Evolutionary conservation across 2,113 vertebrate species (phyloP).

Genomic region (Tachuris rubrigastra): DNA sequence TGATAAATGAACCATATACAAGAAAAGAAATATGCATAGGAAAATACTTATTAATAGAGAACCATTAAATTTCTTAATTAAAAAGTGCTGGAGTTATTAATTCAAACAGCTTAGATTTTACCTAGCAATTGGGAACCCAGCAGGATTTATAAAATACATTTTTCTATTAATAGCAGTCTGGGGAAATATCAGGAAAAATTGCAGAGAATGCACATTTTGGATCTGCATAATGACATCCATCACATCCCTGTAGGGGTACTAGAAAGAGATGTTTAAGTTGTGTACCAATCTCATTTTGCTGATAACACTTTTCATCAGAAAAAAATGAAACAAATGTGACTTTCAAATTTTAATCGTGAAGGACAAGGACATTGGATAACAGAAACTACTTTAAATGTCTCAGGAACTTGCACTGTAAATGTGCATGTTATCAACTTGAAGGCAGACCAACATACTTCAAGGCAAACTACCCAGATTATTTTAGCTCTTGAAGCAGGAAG

Average conservation of each 20-base stretch:
- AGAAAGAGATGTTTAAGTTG: conserved; percentile 39
- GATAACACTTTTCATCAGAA: conserved; percentile 54
- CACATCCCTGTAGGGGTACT: conserved; percentile 31
- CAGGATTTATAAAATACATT: conserved; percentile 11
- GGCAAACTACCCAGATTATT: conserved; percentile 31
- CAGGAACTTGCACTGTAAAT: not conserved
- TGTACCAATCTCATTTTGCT: conserved; percentile 54
- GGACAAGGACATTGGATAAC: conserved; percentile 51
- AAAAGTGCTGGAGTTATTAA: conserved; percentile 15
- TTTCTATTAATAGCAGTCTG: conserved; percentile 34
- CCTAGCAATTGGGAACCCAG: not conserved
- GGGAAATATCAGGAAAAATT: conserved; percentile 15
- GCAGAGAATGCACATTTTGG: conserved; percentile 39
- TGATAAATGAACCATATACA: not conserved
- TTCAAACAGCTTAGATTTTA: conserved; percentile 13
- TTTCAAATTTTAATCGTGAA: conserved; percentile 63
- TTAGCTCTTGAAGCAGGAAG: conserved; percentile 28
- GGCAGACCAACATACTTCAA: conserved; percentile 15
- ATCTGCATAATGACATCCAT: conserved; percentile 26
- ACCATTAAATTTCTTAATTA: conserved; percentile 43
- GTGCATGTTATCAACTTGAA: conserved; percentile 15
- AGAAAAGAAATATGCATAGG: not conserved
- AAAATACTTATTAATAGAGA: conserved; percentile 18
- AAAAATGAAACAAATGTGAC: conserved; percentile 60
- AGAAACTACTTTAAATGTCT: conserved; percentile 29